A percentile compares a stretch with the other conserved stretches of the same genome.
These are phyloP conservation scores for Flexamia atlantica DNA, from an alignment of 2,888 invertebrate species.

Conservation along the genomic window DNA sequence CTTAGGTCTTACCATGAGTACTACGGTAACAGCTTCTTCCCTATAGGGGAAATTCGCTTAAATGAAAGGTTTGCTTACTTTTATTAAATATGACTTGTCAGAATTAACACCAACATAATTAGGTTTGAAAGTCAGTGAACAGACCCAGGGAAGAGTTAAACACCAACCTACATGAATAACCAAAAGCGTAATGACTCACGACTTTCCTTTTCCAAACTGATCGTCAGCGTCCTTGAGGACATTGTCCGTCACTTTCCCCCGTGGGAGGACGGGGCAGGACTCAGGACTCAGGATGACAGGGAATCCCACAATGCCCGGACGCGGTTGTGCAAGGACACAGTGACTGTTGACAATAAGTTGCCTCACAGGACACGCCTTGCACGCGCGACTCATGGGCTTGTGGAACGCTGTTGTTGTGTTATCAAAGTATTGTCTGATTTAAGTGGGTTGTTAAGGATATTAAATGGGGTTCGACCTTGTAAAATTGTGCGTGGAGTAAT, in stretches of 20 bases:
- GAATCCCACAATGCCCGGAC: slow-evolving; percentile 27
- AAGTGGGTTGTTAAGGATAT: neutral
- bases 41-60: too few species aligned
- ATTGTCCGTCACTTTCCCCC: slow-evolving; percentile 36
- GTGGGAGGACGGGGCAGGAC: neutral
- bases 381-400: neutral
- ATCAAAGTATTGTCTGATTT: neutral
- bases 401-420: neutral
- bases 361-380: neutral
- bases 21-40: too few species aligned
- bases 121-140: too few species aligned
- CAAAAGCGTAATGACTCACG: slow-evolving; percentile 30
- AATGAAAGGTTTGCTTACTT: too few species aligned
- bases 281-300: neutral
- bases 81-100: too few species aligned
- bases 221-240: slow-evolving; percentile 20
- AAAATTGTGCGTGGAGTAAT: neutral
- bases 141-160: too few species aligned
- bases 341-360: neutral
- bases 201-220: slow-evolving; percentile 38
- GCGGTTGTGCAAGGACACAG: neutral
- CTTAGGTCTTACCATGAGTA: too few species aligned
- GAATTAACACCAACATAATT: too few species aligned
- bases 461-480: neutral
- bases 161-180: slow-evolving; percentile 9